Base-by-base conservation (phyloP, 2,888 invertebrate genomes). In the Heliconius charithonia region DNA sequence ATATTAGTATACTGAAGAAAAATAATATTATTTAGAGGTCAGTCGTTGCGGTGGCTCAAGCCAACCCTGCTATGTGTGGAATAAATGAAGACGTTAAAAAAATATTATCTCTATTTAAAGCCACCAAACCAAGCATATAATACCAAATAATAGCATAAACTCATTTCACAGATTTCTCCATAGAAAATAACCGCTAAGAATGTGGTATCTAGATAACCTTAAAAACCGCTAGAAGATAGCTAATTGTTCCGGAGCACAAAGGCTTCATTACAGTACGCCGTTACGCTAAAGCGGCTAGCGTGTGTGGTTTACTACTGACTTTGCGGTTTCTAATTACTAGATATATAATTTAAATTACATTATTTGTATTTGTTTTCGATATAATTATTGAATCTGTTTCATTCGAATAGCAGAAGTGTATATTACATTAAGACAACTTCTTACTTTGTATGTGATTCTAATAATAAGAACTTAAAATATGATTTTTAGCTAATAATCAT, bases 241-340 rank as follows among this genome's bases (percentile, higher is more conserved):
- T 80, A 80, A 78, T 80, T 80, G 80, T 78, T 80, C 75, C 75
- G 65, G 75, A 51, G 78, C 37, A 78, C 80, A 80, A 80, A 74
- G 74, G 76, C 76, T 80, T 79, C 69, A 77, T 75, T 74, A 75
- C 73, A 77, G 72, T 37, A 56, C 71, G 56, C 66, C 71, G 72
- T 63, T 65, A 77, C 65, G 65, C 72, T 72, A 56, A 72, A 77
- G 37, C 66, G 77, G 72, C 72, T 72, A 77, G 56, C 72, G n/a
- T 77, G 76, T 77, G 71, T 63, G 71, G 70, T 32, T 71, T 71
- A 63, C 76, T 45, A 63, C 76, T 76, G 51, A 77, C 77, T 72
- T 77, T 66, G 72, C 56, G 72, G 72, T 72, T 77, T 77, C 72
- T 77, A 72, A 76, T 76, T 71, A 76, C 76, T 71, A 63, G 63